phyloP scores from a whole-genome alignment of 2,888 invertebrate genomes.

The Oxyteleia sp. region DNA sequence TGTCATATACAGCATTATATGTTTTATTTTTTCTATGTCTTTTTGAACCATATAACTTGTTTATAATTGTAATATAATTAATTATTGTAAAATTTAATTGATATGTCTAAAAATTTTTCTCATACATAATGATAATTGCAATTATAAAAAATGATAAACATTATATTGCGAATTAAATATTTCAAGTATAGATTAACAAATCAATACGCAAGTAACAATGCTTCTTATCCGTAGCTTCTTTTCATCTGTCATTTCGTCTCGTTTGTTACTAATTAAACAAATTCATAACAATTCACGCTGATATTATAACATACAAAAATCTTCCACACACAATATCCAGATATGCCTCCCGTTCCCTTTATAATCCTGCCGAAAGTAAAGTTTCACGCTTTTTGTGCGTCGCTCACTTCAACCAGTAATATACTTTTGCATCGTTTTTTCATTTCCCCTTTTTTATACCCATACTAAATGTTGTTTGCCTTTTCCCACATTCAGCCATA shows the following conservation, averaged over 20 bases:
- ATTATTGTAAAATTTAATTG: too few species aligned
- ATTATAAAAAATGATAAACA: too few species aligned
- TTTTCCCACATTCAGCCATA: conserved; percentile 4
- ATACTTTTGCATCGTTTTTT: not conserved
- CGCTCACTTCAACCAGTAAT: too few species aligned
- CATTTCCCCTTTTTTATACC: not conserved
- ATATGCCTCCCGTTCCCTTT: not conserved
- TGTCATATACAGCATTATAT: too few species aligned
- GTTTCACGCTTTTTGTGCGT: not conserved
- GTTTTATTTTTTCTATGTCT: too few species aligned
- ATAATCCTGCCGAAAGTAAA: conserved; percentile 1
- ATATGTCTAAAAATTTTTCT: too few species aligned
- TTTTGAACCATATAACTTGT: too few species aligned
- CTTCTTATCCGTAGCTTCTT: not conserved
- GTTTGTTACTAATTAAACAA: conserved; percentile 8
- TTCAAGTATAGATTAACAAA: not conserved
- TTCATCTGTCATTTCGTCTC: not conserved
- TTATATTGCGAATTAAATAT: too few species aligned
- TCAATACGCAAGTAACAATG: not conserved
- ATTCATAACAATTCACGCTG: conserved; percentile 1
- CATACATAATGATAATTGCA: too few species aligned
- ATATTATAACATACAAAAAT: conserved; percentile 6
- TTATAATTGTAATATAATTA: too few species aligned
- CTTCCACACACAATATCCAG: not conserved
- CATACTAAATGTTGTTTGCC: conserved; percentile 1